A percentile compares a stretch with the other conserved stretches of the same genome.
These are phyloP conservation scores for Pterocles gutturalis DNA, from an alignment of 2,113 vertebrate genomes.

Conservation along the genomic window DNA sequence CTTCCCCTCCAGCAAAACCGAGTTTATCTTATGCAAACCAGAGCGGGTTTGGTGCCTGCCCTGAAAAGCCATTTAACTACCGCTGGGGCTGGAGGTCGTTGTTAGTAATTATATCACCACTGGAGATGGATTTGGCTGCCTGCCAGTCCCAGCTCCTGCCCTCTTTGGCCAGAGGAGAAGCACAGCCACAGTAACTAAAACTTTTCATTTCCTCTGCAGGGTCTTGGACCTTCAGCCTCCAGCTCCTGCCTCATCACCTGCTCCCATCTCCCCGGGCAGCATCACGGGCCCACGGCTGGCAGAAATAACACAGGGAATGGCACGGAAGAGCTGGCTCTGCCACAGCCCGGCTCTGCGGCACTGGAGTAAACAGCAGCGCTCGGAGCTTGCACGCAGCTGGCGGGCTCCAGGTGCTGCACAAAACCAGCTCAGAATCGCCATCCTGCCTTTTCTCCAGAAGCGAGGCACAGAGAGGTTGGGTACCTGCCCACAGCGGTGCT, in stretches of 20 bases:
- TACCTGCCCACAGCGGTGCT: background rate
- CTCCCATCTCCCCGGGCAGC: background rate
- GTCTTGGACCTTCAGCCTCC: background rate
- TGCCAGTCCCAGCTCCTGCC: constrained; percentile 51
- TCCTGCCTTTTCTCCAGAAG: background rate
- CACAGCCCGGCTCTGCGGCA: background rate
- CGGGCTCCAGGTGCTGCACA: background rate
- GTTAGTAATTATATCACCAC: constrained; percentile 64
- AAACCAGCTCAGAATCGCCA: background rate
- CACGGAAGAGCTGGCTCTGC: background rate
- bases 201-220: background rate
- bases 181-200: constrained; percentile 28
- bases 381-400: background rate
- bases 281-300: accelerated
- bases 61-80: constrained; percentile 49
- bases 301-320: background rate
- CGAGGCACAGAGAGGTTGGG: background rate
- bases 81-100: constrained; percentile 53
- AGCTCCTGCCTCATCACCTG: background rate
- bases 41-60: background rate
- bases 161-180: constrained; percentile 38
- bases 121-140: constrained; percentile 62
- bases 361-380: background rate
- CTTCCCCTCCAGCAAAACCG: background rate
- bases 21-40: constrained; percentile 19